phyloP scores from a whole-genome alignment of 1,140 invertebrate species.

The Lamellibrachia luymesi region DNA sequence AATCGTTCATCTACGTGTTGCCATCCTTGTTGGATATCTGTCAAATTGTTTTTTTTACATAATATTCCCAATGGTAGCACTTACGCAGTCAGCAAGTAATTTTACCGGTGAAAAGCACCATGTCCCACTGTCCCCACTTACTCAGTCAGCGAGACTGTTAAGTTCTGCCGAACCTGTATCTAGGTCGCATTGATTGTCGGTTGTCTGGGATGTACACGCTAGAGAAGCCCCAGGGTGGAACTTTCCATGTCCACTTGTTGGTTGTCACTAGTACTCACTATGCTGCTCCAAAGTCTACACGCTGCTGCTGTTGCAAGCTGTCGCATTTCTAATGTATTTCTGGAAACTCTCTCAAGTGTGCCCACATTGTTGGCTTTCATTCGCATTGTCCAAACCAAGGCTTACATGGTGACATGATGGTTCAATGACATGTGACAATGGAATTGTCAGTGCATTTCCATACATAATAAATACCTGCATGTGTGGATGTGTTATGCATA shows the following conservation, averaged over 20 bases:
- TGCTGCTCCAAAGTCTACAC: not conserved
- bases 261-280: too few species aligned
- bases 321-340: not conserved
- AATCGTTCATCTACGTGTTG: not conserved
- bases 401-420: not conserved
- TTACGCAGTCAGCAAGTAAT: not conserved
- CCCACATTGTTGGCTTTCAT: not conserved
- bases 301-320: not conserved
- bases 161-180: not conserved
- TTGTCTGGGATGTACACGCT: not conserved
- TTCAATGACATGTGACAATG: not conserved
- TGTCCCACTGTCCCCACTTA: too few species aligned
- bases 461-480: not conserved
- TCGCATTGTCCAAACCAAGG: not conserved
- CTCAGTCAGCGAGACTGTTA: too few species aligned
- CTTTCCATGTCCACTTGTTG: not conserved
- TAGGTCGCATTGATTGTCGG: not conserved
- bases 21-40: not conserved
- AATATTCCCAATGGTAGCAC: not conserved
- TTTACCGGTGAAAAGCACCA: too few species aligned
- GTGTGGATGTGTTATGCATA: too few species aligned
- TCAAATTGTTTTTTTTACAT: too few species aligned
- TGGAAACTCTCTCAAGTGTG: not conserved
- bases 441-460: not conserved
- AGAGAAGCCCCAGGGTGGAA: not conserved